Base-by-base conservation (phyloP, 1,140 invertebrate species). In the Tetramorium parvispinum region DNA sequence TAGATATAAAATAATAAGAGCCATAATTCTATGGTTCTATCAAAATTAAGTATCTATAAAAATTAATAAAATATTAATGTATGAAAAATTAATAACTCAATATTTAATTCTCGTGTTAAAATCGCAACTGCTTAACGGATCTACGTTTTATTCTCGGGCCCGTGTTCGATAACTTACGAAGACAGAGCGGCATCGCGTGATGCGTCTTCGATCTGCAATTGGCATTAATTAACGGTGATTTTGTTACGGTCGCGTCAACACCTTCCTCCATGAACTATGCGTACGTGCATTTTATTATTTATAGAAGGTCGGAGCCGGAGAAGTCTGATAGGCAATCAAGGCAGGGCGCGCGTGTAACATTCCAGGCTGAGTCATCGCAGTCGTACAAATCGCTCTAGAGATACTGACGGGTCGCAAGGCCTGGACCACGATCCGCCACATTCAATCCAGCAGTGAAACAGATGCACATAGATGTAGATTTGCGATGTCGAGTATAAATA, bases 271-370 rank as follows among this genome's bases (percentile, higher is more conserved):
- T 11, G 27, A 37, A 8, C 40, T 43, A 73, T 7, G 51, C n/a
- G 5, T 24, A 24, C 24, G 66, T 89, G 63, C 57, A 79, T 61
- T 63, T 89, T 87, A 91, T 90, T 91, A 91, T 91, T 91, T 91
- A 91, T 91, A 87, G 87, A 91, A 87, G 51, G 61, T n/a, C 75
- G 68, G 70, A 85, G 87, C 55, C 66, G 21, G 37, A 63, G 70
- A 91, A 81, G 13, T 89, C 90, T 88, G 89, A 92, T 89, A 92
- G 87, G 89, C 89, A 91, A 92, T 91, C 91, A 90, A 91, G 89
- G 88, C 89, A 89, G 79, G 87, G 87, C 90, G 88, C 89, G 89
- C 70, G 91, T 91, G 91, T 86, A 85, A 85, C 91, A 91, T 92
- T 92, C 91, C 91, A 85, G 65, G 87, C 88, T 91, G 91, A 92